phyloP scores from a whole-genome alignment of 2,888 invertebrate species.

The Adineta ricciae region DNA sequence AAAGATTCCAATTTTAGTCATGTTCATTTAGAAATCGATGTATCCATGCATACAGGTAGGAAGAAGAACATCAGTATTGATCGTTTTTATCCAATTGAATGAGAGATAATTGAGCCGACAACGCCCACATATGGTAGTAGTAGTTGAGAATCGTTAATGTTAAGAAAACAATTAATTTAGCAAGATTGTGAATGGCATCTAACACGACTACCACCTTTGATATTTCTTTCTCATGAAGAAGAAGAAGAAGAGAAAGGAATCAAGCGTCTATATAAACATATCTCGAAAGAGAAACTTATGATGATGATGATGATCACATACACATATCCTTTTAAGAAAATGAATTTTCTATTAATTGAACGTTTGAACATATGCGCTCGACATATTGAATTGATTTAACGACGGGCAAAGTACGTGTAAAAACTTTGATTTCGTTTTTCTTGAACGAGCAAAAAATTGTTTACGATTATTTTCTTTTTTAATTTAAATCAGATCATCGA shows the following conservation, averaged over 20 bases:
- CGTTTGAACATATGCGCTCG: neutral
- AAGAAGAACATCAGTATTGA: neutral
- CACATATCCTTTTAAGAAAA: neutral
- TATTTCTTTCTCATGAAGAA: neutral
- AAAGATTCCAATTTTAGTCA: neutral
- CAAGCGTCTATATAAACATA: neutral
- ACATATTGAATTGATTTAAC: neutral
- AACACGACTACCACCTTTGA: neutral
- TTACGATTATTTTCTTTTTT: neutral
- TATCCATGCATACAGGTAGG: neutral
- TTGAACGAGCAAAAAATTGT: too few relatives aligned
- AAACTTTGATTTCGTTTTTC: neutral
- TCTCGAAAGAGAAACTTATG: neutral
- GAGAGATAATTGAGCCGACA: conserved; percentile 9
- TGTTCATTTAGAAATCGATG: neutral
- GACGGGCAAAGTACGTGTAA: neutral
- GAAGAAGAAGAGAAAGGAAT: neutral
- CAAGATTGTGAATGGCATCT: conserved; percentile 10
- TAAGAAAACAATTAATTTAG: conserved; percentile 21
- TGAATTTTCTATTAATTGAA: conserved; percentile 11
- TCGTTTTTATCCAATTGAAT: neutral
- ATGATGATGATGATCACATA: neutral
- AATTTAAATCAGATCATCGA: neutral
- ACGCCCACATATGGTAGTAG: conserved; percentile 11
- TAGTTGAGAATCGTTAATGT: conserved; percentile 18